Evolutionary conservation across 2,888 invertebrate species (phyloP), one percentile per base, ranked within the genome.

Genomic region (Esperia sulphurella): DNA sequence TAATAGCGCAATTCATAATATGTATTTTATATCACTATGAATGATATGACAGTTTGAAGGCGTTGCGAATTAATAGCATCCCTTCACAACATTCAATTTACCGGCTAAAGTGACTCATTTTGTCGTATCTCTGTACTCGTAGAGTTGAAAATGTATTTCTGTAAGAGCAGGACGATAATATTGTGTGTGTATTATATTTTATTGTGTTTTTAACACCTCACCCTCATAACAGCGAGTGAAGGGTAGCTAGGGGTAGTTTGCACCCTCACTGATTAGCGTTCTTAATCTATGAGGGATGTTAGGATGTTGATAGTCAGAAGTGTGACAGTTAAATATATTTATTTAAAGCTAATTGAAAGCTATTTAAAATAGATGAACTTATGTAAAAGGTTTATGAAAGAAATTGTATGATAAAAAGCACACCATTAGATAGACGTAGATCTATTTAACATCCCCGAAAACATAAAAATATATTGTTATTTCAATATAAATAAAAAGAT

Each of bases 21-120:
- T 85, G 80, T 85, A 85, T 83, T 85, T 82, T 76, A 79, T 86
- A 79, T 81, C 72, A 66, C 68, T 74, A 83, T 88, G 85, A 88
- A 75, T 84, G 86, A 89, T 89, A 87, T 88, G 88, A 88, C 88
- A 88, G 75, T 79, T 81, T 78, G 81, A 84, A 88, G 88, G 88
- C 88, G 87, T 88, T 83, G 61, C 89, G 83, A 89, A 89, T 88
- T 83, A 83, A 69, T 75, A 70, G 69, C 68, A 56, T 55, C 51
- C 42, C 52, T 50, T 45, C 43, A 50, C 70, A 54, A 65, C 57
- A 3, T 54, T 58, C 49, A 10, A 30, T 52, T 48, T 55, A 31
- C 38, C 30, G n/a, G 7, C 5, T 5, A 12, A 28, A 14, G n/a
- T 1, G n/a, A 9, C 10, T 14, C 8, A 39, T 2, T 14, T 30